Evolutionary conservation across 2,888 invertebrate genomes (phyloP).

Genomic region (Drosophila ochracea): DNA sequence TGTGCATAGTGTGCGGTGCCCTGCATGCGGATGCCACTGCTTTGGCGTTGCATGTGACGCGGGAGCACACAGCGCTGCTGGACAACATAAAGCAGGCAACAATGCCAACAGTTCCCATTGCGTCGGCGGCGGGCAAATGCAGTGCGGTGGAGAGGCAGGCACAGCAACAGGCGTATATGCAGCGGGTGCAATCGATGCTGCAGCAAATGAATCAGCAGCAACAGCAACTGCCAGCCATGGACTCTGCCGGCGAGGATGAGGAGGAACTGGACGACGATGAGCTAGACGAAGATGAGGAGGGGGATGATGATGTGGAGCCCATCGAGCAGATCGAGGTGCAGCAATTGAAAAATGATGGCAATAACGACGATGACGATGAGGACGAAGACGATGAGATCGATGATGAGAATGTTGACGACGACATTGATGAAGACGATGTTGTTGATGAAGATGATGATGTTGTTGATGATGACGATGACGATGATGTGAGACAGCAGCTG

Average conservation of each 20-base stretch:
- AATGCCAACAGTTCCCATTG: conserved; percentile 25
- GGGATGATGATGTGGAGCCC: conserved; percentile 19
- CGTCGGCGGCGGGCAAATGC: conserved; percentile 44
- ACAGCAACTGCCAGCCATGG: conserved; percentile 57
- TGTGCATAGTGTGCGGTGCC: conserved; percentile 84
- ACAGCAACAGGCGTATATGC: conserved; percentile 75
- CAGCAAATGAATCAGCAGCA: conserved; percentile 72
- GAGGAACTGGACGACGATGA: conserved; percentile 61
- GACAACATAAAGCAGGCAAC: conserved; percentile 76
- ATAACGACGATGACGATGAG: conserved; percentile 16
- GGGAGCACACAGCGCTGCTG: conserved; percentile 81
- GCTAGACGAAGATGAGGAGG: conserved; percentile 36
- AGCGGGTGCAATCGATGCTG: conserved; percentile 71
- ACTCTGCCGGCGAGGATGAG: conserved; percentile 71
- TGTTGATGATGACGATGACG: conserved; percentile 10
- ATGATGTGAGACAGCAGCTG: conserved; percentile 35
- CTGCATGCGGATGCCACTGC: conserved; percentile 83
- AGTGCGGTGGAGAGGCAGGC: conserved; percentile 60
- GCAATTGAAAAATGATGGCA: conserved; percentile 20
- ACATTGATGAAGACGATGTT: conserved; percentile 11
- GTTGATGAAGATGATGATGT: conserved; percentile 15
- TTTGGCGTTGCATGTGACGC: conserved; percentile 83
- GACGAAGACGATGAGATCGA: conserved; percentile 13
- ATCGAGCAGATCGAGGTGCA: conserved; percentile 16
- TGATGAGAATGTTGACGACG: neutral